A percentile compares a stretch with the other conserved stretches of the same genome.
phyloP scores from a whole-genome alignment of 1,140 invertebrate species.

The Drosophila ambigua region DNA sequence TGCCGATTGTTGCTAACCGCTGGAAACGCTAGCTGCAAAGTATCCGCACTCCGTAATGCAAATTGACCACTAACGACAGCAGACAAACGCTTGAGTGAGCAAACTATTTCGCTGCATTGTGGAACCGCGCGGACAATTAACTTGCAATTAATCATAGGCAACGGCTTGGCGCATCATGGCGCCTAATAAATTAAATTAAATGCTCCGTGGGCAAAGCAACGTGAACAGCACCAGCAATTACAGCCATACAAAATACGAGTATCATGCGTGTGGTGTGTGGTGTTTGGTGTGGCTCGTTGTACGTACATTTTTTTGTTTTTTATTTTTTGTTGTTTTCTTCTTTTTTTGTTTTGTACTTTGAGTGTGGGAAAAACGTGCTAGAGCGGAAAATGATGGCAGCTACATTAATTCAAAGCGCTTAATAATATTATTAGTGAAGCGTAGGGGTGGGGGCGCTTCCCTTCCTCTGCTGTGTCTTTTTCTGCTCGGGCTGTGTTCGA shows the following conservation, averaged over 20 bases:
- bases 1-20: constrained; percentile 29
- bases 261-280: neutral
- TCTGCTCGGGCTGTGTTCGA: constrained; percentile 35
- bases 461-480: constrained; percentile 19
- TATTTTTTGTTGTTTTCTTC: neutral
- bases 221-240: constrained; percentile 43
- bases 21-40: too few species aligned
- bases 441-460: constrained; percentile 6
- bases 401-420: constrained; percentile 41
- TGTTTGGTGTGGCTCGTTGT: neutral
- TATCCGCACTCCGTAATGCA: constrained; percentile 20
- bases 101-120: constrained; percentile 48
- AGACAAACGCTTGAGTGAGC: constrained; percentile 47
- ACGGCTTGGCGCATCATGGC: constrained; percentile 19
- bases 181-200: constrained; percentile 50
- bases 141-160: constrained; percentile 75
- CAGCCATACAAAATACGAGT: constrained; percentile 1
- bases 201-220: constrained; percentile 44
- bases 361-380: constrained; percentile 76
- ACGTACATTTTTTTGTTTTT: too few species aligned
- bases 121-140: constrained; percentile 62
- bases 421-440: constrained; percentile 57
- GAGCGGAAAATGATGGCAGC: constrained; percentile 61
- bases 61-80: constrained; percentile 28
- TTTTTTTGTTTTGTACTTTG: constrained; percentile 24